phyloP scores from a whole-genome alignment of 2,797 vertebrate species.

The Garrulus glandarius region DNA sequence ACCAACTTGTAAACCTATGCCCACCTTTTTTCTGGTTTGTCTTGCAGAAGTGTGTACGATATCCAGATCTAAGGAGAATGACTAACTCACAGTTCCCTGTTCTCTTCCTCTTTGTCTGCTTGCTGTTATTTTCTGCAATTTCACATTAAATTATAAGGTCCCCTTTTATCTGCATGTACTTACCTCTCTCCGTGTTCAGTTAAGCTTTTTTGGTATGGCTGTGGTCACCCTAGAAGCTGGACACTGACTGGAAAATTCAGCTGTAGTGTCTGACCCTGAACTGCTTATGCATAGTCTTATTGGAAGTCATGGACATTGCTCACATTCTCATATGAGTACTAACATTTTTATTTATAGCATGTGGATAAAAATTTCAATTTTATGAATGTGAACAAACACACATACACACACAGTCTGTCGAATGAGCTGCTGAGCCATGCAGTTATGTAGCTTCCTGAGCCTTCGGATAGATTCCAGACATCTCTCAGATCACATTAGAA shows the following conservation, averaged over 20 bases:
- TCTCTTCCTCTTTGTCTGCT: neutral
- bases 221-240: neutral
- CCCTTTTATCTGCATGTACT: neutral
- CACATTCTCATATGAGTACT: neutral
- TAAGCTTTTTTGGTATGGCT: neutral
- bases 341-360: neutral
- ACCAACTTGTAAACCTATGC: neutral
- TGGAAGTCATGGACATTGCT: neutral
- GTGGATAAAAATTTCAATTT: neutral
- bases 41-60: rapidly evolving
- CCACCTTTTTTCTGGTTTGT: neutral
- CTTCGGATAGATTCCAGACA: neutral
- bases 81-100: neutral
- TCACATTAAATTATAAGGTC: neutral
- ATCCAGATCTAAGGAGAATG: neutral
- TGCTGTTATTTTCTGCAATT: neutral
- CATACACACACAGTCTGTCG: rapidly evolving
- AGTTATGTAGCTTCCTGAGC: neutral
- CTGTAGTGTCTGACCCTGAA: neutral
- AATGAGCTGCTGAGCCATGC: neutral
- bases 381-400: neutral
- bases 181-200: neutral
- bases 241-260: neutral
- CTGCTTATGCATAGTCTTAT: neutral
- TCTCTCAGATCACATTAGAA: neutral